phyloP scores from a whole-genome alignment of 2,113 vertebrate species.

The Scomber scombrus region DNA sequence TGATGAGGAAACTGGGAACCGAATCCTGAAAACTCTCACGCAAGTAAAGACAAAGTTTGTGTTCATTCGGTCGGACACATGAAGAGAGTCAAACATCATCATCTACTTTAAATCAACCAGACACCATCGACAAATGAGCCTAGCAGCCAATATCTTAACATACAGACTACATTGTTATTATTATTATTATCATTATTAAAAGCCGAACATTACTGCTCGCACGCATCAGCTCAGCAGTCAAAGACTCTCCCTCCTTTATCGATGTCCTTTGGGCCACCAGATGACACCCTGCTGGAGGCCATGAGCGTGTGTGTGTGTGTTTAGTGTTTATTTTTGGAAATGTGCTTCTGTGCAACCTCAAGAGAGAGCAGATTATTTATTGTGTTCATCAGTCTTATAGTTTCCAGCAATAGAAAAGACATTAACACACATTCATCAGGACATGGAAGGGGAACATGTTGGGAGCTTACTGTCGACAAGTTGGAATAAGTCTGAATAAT shows the following conservation, averaged over 20 bases:
- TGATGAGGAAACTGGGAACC: neutral
- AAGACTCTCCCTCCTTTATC: neutral
- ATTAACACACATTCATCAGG: too few relatives aligned
- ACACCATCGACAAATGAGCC: neutral
- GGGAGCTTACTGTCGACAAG: too few relatives aligned
- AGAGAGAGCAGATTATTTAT: neutral
- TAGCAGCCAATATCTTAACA: neutral
- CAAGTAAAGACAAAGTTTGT: neutral
- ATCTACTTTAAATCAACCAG: too few relatives aligned
- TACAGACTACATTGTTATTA: neutral
- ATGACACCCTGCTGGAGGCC: slow-evolving; percentile 5
- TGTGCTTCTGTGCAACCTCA: too few relatives aligned
- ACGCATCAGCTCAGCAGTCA: too few relatives aligned
- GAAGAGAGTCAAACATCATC: too few relatives aligned
- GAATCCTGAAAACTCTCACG: neutral
- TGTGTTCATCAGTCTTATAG: neutral
- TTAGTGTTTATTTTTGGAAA: too few relatives aligned
- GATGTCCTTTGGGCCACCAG: neutral
- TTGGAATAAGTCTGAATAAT: too few relatives aligned
- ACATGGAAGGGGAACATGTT: too few relatives aligned
- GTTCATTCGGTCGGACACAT: too few relatives aligned
- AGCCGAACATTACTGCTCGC: too few relatives aligned
- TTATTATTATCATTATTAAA: too few relatives aligned
- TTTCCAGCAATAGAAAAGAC: neutral
- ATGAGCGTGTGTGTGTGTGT: neutral